Base-by-base conservation (phyloP, 2,113 vertebrate genomes). In the Phylloscopus trochiloides region DNA sequence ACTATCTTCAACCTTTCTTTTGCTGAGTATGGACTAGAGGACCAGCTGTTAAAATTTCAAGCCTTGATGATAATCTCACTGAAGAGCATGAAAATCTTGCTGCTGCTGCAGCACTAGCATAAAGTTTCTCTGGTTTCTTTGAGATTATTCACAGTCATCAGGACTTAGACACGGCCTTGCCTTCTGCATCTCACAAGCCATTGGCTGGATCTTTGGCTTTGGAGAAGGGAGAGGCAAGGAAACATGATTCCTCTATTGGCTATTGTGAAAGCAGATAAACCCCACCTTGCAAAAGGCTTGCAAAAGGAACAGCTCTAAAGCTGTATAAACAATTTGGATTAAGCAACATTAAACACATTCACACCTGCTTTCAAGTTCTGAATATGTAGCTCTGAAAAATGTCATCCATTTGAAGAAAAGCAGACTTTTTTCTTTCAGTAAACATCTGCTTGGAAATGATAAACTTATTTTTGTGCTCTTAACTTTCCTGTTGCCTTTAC, bases 281-380 rank as follows among this genome's bases (percentile, higher is more conserved):
- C 42, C 31, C 17, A 1, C 32, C 52, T 91, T 63, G 57, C 70
- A 51, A 89, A 77, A 57, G 26, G 26, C 65, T 91, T 89, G 55
- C 52, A 92, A 89, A 84, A 94, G 42, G 42, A 76, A 51, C 26
- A 85, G 38, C 28, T 84, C 76, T 77, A 71, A 84, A 92, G 36
- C 20, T 50, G 25, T 50, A 45, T 72, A 91, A 92, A 92, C n/a
- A 85, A 34, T 87, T 85, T 95, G 45, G 58, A 68, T 91, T 85
- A 82, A 82, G 57, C 28, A 32, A 73, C 43, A 54, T 67, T 81
- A 92, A 95, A 89, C 61, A 57, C 7, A 54, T 80, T 90, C 82
- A 81, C 57, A 91, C 42, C 70, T 92, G 72, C 65, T 88, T 93
- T 93, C 71, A 94, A 75, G 61, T 31, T 75, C 34, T 92, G 50